Conservation (phyloP, 2,113 vertebrate species). For the Syrmaticus mikado region DNA sequence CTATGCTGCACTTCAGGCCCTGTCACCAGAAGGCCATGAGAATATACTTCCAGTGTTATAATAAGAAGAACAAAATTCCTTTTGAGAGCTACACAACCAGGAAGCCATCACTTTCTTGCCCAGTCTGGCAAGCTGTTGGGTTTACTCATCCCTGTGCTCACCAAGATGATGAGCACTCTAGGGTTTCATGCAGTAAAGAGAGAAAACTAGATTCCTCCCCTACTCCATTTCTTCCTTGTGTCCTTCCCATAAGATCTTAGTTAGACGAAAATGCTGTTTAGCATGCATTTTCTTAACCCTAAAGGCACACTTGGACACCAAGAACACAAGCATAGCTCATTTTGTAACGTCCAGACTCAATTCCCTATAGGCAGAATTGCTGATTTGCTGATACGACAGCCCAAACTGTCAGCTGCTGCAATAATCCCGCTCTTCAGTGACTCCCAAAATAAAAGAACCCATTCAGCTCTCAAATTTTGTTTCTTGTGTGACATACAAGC, state of each 20-base stretch:
- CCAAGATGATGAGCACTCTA: neutral
- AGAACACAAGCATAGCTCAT: neutral
- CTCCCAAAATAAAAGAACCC: neutral
- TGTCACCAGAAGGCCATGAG: neutral
- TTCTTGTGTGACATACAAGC: neutral
- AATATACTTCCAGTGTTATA: fast-evolving
- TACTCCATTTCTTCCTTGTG: neutral
- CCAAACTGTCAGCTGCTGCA: neutral
- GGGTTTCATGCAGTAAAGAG: neutral
- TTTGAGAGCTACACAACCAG: neutral
- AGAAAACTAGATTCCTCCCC: neutral
- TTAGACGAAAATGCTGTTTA: neutral
- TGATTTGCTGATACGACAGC: neutral
- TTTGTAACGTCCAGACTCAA: neutral
- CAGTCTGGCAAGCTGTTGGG: neutral
- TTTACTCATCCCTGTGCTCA: neutral
- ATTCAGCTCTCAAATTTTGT: neutral
- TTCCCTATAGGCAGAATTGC: neutral
- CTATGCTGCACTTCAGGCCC: neutral
- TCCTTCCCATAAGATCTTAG: neutral
- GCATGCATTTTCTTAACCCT: neutral
- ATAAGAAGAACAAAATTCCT: neutral
- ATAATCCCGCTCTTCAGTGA: neutral
- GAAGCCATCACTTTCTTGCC: neutral
- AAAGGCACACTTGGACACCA: neutral